phyloP scores from a whole-genome alignment of 2,797 vertebrate species.

The Pantherophis alleghaniensis region DNA sequence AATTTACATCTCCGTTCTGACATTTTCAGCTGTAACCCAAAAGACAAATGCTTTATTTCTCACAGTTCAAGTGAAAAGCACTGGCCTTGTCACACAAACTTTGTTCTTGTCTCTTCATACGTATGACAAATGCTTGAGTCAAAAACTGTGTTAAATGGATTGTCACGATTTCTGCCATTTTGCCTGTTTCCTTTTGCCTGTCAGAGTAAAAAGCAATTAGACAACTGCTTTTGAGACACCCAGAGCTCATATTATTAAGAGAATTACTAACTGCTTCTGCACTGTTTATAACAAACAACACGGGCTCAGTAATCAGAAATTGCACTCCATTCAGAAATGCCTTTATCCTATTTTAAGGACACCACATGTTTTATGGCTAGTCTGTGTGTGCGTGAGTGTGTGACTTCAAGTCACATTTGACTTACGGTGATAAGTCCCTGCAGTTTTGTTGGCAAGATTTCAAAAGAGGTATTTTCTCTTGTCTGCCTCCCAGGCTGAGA shows the following conservation, averaged over 20 bases:
- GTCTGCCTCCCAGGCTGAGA: background rate
- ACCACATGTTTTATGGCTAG: background rate
- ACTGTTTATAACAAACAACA: background rate
- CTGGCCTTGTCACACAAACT: background rate
- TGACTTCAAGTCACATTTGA: background rate
- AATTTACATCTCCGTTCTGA: background rate
- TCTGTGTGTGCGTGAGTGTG: background rate
- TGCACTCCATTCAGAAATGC: background rate
- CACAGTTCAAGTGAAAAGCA: slow-evolving; percentile 30
- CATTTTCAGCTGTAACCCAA: background rate
- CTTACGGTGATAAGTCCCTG: background rate
- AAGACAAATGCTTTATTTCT: background rate
- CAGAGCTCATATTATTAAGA: background rate
- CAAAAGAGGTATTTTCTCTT: background rate
- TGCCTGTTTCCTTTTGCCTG: background rate
- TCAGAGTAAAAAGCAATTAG: background rate
- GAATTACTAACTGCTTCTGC: background rate
- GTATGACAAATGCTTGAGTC: background rate
- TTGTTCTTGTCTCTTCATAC: background rate
- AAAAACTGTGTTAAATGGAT: background rate
- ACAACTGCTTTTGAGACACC: background rate
- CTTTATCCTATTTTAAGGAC: background rate
- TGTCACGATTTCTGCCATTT: background rate
- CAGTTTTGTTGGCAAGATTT: background rate
- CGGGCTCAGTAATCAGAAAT: background rate